phyloP scores from a whole-genome alignment of 2,113 vertebrate genomes.

The Trogon surrucura region DNA sequence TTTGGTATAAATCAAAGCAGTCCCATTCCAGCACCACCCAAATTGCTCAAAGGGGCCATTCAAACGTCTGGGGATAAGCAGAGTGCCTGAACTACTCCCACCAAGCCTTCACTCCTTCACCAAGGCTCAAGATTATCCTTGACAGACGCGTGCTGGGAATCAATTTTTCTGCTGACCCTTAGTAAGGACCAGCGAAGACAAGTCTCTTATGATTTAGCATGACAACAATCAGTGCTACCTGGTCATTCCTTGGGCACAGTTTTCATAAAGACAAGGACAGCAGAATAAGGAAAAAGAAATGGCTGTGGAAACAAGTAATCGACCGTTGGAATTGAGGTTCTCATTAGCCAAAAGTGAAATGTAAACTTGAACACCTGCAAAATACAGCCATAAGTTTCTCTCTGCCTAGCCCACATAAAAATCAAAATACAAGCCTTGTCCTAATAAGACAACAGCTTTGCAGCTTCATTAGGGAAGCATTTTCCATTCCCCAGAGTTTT shows the following conservation, averaged over 20 bases:
- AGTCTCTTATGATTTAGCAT: not conserved
- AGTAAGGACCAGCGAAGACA: not conserved
- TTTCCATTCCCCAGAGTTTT: not conserved
- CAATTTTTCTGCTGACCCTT: not conserved
- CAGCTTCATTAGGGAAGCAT: not conserved
- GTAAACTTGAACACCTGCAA: not conserved
- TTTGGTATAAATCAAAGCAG: not conserved
- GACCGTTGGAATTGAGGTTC: not conserved
- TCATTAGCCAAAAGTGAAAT: not conserved
- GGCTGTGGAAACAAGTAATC: not conserved
- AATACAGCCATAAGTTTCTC: not conserved
- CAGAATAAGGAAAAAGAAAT: not conserved
- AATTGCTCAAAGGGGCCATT: not conserved
- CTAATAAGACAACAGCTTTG: not conserved
- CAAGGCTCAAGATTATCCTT: not conserved
- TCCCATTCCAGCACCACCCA: not conserved
- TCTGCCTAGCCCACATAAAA: not conserved
- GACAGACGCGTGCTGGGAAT: accelerated
- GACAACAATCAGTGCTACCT: not conserved
- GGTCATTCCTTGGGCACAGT: not conserved
- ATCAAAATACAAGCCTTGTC: not conserved
- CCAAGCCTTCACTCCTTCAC: not conserved
- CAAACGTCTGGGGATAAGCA: not conserved
- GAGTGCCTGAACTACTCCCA: not conserved
- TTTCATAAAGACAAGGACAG: not conserved